Percentiles rank a stretch among this genome's conserved stretches.
Evolutionary conservation across 2,888 invertebrate genomes (phyloP).

Genomic region (Tachina grossa): DNA sequence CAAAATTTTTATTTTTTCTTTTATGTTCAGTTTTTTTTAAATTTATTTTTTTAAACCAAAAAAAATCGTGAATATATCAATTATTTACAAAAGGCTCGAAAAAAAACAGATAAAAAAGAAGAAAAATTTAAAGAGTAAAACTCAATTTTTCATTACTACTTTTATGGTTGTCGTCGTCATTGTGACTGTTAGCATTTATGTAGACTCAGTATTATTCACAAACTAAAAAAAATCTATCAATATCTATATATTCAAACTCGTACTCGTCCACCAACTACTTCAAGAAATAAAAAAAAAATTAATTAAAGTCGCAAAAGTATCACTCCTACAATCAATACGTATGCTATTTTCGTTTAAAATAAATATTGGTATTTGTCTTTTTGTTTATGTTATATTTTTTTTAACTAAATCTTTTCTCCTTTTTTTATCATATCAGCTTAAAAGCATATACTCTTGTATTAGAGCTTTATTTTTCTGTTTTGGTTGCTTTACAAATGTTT

Average conservation of each 20-base stretch:
- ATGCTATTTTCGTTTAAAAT: slow-evolving; percentile 62
- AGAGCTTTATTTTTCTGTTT: not conserved
- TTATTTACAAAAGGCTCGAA: slow-evolving; percentile 50
- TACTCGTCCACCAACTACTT: slow-evolving; percentile 69
- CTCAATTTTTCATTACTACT: slow-evolving; percentile 78
- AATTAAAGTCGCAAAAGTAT: slow-evolving; percentile 56
- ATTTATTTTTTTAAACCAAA: not conserved
- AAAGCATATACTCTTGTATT: slow-evolving; percentile 14
- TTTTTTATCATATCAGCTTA: slow-evolving; percentile 30
- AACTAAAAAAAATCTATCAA: slow-evolving; percentile 63
- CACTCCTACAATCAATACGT: slow-evolving; percentile 66
- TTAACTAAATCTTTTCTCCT: not conserved
- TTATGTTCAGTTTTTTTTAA: slow-evolving; percentile 33
- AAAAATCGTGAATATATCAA: slow-evolving; percentile 45
- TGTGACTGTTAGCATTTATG: slow-evolving; percentile 78
- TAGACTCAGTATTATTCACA: slow-evolving; percentile 73
- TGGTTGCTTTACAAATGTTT: slow-evolving; percentile 4
- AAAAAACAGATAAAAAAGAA: slow-evolving; percentile 40
- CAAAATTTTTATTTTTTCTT: slow-evolving; percentile 65
- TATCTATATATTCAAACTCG: slow-evolving; percentile 68
- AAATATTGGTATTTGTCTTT: slow-evolving; percentile 61
- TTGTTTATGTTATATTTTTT: slow-evolving; percentile 31
- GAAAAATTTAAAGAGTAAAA: slow-evolving; percentile 60
- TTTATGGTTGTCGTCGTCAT: slow-evolving; percentile 75
- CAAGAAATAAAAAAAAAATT: slow-evolving; percentile 48